Percentiles rank a stretch among this genome's conserved stretches.
Conservation (phyloP, 2,888 invertebrate species). For the Autographa gamma region DNA sequence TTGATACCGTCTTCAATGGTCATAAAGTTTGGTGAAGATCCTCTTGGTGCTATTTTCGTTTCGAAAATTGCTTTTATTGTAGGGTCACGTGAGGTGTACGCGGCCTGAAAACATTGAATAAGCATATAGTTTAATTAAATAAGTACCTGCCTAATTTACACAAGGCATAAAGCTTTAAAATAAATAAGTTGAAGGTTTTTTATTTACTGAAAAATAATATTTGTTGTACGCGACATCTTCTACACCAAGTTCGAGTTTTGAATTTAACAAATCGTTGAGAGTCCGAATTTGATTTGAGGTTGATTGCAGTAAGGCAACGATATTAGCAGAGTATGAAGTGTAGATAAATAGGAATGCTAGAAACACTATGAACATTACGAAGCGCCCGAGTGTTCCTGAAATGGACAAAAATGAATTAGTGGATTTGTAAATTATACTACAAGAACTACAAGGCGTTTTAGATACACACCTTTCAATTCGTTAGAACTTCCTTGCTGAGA, state of each 20-base stretch:
- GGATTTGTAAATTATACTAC: no score
- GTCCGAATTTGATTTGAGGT: constrained; percentile 91
- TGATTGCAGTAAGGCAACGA: constrained; percentile 92
- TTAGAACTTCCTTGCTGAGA: constrained; percentile 89
- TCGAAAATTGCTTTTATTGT: constrained; percentile 88
- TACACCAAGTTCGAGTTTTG: constrained; percentile 90
- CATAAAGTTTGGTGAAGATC: constrained; percentile 88
- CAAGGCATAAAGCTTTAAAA: no score
- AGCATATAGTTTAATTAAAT: no score
- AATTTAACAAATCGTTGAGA: constrained; percentile 90
- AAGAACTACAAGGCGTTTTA: neutral
- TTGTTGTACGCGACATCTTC: constrained; percentile 91
- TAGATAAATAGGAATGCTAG: constrained; percentile 91
- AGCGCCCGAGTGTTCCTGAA: constrained; percentile 85
- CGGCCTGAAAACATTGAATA: constrained; percentile 75
- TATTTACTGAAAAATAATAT: constrained; percentile 90
- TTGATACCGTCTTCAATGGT: constrained; percentile 89
- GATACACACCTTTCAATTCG: constrained; percentile 69
- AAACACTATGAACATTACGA: constrained; percentile 90
- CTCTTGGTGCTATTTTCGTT: constrained; percentile 89
- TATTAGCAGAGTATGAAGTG: constrained; percentile 92
- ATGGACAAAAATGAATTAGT: constrained; percentile 29
- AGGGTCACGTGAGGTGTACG: constrained; percentile 77
- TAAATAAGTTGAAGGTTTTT: no score
- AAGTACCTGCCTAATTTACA: no score